Evolutionary conservation across 2,113 vertebrate genomes (phyloP).

Genomic region (Indicator maculatus): DNA sequence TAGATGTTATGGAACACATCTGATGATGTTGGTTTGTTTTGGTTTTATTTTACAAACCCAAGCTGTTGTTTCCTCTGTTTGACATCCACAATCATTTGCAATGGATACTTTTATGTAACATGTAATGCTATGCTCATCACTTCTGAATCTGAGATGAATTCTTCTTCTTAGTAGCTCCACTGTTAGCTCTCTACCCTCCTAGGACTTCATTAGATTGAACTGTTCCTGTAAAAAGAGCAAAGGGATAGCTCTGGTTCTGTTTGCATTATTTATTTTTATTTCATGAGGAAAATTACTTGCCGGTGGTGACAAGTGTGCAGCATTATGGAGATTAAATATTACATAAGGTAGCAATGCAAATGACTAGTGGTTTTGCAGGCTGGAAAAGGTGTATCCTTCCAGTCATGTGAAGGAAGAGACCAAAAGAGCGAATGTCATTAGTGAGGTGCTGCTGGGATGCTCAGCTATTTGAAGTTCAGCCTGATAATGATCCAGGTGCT

Average conservation of each 20-base stretch:
- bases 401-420: background rate
- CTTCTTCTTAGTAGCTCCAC: background rate
- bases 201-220: conserved; percentile 15
- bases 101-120: rapidly evolving
- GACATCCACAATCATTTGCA: background rate
- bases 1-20: background rate
- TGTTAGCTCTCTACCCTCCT: background rate
- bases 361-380: background rate
- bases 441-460: rapidly evolving
- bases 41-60: background rate
- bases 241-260: background rate
- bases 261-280: conserved; percentile 11
- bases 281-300: background rate
- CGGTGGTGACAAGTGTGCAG: background rate
- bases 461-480: background rate
- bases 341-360: background rate
- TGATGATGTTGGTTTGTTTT: background rate
- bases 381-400: background rate
- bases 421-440: background rate
- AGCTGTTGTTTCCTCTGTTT: background rate
- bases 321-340: background rate
- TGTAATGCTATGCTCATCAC: background rate
- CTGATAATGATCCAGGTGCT: background rate
- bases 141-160: background rate
- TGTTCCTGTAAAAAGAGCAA: background rate